A percentile compares a stretch with the other conserved stretches of the same genome.
Evolutionary conservation across 2,888 invertebrate genomes (phyloP).

Genomic region (Archaeoteleia sp.): DNA sequence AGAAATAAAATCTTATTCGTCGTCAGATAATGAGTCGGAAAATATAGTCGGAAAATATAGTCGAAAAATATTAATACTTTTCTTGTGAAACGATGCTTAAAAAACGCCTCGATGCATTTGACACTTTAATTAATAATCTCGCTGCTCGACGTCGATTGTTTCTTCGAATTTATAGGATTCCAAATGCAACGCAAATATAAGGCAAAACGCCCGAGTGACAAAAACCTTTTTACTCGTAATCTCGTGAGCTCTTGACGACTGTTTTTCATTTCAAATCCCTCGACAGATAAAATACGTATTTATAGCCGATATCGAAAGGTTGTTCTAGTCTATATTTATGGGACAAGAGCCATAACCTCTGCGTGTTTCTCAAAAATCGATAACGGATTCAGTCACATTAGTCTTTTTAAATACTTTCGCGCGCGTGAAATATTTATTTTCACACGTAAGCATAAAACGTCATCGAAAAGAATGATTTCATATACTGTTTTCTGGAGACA

Average conservation of each 20-base stretch:
- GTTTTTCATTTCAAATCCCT: constrained; percentile 70
- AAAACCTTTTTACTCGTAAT: constrained; percentile 65
- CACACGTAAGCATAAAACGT: constrained; percentile 5
- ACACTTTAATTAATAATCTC: too few relatives aligned
- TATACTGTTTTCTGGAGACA: too few relatives aligned
- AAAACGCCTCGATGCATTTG: too few relatives aligned
- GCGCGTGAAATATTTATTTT: constrained; percentile 20
- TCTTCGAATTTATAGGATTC: constrained; percentile 11
- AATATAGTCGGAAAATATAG: too few relatives aligned
- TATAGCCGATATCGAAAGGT: constrained; percentile 65
- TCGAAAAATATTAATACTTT: too few relatives aligned
- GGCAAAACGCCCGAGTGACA: constrained; percentile 26
- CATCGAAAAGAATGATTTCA: too few relatives aligned
- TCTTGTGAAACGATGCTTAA: too few relatives aligned
- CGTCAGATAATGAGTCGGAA: too few relatives aligned
- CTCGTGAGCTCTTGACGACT: constrained; percentile 70
- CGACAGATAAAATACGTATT: constrained; percentile 69
- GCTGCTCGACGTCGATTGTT: too few relatives aligned
- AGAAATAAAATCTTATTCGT: too few relatives aligned
- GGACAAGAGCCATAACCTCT: constrained; percentile 53
- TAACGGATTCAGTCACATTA: constrained; percentile 58
- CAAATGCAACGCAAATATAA: constrained; percentile 31
- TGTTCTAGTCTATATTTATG: constrained; percentile 63
- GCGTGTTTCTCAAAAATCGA: constrained; percentile 64
- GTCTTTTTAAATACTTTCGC: constrained; percentile 25